Base-by-base conservation (phyloP, 2,113 vertebrate species). In the Coryphaenoides rupestris region DNA sequence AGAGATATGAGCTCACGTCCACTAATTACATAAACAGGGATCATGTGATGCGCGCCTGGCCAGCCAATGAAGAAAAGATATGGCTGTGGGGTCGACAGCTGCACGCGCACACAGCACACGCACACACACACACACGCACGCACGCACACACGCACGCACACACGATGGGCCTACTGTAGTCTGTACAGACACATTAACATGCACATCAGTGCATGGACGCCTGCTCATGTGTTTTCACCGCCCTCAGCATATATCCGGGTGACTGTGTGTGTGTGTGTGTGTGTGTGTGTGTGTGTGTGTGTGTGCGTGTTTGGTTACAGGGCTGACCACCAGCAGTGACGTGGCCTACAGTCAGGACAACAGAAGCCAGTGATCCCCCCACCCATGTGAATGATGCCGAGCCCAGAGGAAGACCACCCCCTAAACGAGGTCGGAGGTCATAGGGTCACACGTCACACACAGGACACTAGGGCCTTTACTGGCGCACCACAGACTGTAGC, bases 291-390 rank as follows among this genome's bases (percentile, higher is more conserved):
- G 5, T 45, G 40, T 13, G 40, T 45, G 40, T 5, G 5, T 45
- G 13, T 45, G 40, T 6, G n/a, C n/a, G n/a, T n/a, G n/a, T n/a
- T n/a, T n/a, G n/a, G n/a, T n/a, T n/a, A n/a, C n/a, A n/a, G n/a
- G 40, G 40, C 40, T 13, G 52, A 59, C 73, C 81, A 82, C 76
- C 77, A 79, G 77, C 64, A 72, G 54, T 7, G 26, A 62, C 16
- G 58, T n/a, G 67, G 70, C 56, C 65, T 66, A 70, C 19, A 19
- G 57, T 59, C 54, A 33, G 74, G 73, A 82, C 78, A 80, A 84
- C 80, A n/a, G 75, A 55, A 75, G 65, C 64, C 68, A 58, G 70
- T n/a, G 46, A 66, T 45, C 55, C 47, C 33, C n/a, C n/a, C n/a
- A n/a, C n/a, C 53, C 45, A 53, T 10, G 55, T 15, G 63, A 69